Evolutionary conservation across 2,888 invertebrate species (phyloP).

Genomic region (Laothoe populi): DNA sequence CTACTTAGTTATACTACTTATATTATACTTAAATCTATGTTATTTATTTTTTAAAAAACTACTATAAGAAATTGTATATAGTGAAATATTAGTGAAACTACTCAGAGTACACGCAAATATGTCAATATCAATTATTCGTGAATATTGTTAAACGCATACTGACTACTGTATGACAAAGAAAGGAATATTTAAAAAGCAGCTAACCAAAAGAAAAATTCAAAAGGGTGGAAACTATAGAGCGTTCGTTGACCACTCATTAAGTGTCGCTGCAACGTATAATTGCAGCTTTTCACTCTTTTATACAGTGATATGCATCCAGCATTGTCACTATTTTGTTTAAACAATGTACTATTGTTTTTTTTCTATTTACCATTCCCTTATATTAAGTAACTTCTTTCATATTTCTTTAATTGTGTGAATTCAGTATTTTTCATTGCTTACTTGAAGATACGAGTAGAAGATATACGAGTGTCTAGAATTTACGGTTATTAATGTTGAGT

Average conservation of each 20-base stretch:
- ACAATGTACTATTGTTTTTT: neutral
- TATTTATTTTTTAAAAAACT: no score
- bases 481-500: no score
- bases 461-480: neutral
- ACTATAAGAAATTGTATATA: no score
- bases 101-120: no score
- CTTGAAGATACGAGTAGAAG: neutral
- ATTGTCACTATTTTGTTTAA: neutral
- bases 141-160: neutral
- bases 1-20: no score
- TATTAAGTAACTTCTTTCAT: neutral
- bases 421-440: constrained; percentile 6
- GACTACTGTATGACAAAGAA: constrained; percentile 3
- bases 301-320: neutral
- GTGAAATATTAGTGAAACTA: no score
- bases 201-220: neutral
- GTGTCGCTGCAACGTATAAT: neutral
- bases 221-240: constrained; percentile 8
- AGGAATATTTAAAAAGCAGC: neutral
- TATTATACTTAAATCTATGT: no score
- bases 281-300: neutral
- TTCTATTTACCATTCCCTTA: neutral
- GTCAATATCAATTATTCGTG: no score
- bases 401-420: constrained; percentile 4
- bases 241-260: constrained; percentile 12